Conservation (phyloP, 2,113 vertebrate species). For the Clarias batrachus region DNA sequence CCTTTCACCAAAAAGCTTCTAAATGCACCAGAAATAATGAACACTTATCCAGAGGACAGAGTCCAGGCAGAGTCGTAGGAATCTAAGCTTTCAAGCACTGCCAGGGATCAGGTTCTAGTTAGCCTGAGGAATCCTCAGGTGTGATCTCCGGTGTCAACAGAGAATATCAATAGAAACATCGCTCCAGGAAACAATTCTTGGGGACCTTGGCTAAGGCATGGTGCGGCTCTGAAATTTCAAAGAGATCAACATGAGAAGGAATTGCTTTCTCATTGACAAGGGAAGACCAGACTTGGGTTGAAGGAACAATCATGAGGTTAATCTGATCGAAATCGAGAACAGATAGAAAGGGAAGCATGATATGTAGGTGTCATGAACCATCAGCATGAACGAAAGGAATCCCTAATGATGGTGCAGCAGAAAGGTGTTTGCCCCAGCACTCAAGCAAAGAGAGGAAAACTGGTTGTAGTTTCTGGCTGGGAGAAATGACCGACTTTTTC, state of each 20-base stretch:
- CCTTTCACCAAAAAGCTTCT: background rate
- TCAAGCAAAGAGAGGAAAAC: background rate
- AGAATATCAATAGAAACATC: background rate
- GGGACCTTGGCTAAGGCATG: background rate
- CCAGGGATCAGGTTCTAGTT: background rate
- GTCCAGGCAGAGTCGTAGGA: background rate
- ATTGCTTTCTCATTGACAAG: background rate
- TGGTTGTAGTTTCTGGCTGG: background rate
- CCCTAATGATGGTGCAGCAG: background rate
- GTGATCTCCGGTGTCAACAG: background rate
- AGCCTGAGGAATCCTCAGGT: background rate
- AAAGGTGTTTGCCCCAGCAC: background rate
- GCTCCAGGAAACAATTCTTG: background rate
- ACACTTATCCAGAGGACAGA: background rate
- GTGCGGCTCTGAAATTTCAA: background rate
- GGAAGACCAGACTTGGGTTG: background rate
- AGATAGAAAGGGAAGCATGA: background rate
- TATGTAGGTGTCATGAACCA: background rate
- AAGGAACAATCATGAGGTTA: background rate
- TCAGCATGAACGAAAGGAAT: background rate
- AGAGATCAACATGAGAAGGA: background rate
- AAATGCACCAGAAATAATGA: background rate
- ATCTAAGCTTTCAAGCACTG: background rate
- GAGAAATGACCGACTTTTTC: background rate
- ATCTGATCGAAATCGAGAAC: background rate